These are phyloP conservation scores for Ammodytes marinus DNA, from an alignment of 2,113 vertebrate genomes.

Conservation along the genomic window DNA sequence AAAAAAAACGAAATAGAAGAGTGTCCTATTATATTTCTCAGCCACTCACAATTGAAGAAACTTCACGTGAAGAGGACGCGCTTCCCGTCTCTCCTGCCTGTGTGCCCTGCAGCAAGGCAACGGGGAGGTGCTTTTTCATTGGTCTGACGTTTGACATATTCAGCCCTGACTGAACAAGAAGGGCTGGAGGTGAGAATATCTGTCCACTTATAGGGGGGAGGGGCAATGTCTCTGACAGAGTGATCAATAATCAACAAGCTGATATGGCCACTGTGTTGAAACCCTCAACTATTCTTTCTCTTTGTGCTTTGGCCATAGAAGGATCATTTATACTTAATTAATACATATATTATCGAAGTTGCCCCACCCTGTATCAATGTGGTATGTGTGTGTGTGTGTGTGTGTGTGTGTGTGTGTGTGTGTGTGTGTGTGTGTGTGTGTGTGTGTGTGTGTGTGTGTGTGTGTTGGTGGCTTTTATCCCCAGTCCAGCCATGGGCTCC, in stretches of 20 bases:
- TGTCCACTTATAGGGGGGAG: constrained; percentile 37
- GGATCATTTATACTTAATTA: background rate
- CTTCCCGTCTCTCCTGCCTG: constrained; percentile 48
- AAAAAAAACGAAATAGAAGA: constrained; percentile 8
- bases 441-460: constrained; percentile 30
- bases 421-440: constrained; percentile 20
- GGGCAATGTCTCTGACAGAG: constrained; percentile 24
- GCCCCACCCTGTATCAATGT: background rate
- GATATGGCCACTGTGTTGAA: background rate
- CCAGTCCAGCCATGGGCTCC: constrained; percentile 42
- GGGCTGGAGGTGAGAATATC: constrained; percentile 55
- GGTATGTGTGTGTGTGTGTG: constrained; percentile 4
- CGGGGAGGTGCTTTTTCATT: constrained; percentile 35
- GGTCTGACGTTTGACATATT: constrained; percentile 53
- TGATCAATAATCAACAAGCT: constrained; percentile 64
- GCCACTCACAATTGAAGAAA: constrained; percentile 35
- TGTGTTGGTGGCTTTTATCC: constrained; percentile 60
- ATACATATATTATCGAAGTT: background rate
- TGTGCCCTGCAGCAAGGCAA: constrained; percentile 59
- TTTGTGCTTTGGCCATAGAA: background rate
- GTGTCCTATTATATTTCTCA: constrained; percentile 59
- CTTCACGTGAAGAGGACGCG: constrained; percentile 39
- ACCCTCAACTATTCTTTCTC: background rate
- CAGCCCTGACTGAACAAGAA: background rate
- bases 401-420: constrained; percentile 24